Evolutionary conservation across 2,888 invertebrate genomes (phyloP).

Genomic region (Eupithecia abbreviata): DNA sequence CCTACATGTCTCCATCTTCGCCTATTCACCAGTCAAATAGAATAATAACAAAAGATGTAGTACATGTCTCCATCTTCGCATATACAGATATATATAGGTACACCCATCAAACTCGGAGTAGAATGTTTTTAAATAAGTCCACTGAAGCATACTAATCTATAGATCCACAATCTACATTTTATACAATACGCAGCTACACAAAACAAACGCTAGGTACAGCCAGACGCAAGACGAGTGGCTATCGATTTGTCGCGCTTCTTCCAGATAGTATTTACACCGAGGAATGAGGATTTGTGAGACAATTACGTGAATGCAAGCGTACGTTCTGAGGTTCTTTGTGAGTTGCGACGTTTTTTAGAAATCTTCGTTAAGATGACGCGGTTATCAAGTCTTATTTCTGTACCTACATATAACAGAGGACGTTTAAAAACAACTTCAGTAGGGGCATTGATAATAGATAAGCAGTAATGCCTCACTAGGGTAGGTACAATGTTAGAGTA

Average conservation of each 20-base stretch:
- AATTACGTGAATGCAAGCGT: constrained; percentile 8
- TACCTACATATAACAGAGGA: background rate
- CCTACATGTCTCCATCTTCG: background rate
- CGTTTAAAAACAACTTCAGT: background rate
- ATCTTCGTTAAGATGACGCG: background rate
- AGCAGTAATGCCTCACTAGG: too few species aligned
- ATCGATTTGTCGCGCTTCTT: constrained; percentile 47
- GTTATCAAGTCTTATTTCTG: background rate
- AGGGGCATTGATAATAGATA: too few species aligned
- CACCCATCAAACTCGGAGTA: too few species aligned
- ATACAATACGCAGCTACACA: constrained; percentile 23
- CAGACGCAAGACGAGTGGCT: constrained; percentile 36
- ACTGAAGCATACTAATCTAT: background rate
- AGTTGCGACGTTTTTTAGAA: background rate
- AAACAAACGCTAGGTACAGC: constrained; percentile 35
- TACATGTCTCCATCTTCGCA: too few species aligned
- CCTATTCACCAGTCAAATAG: background rate
- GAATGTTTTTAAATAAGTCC: background rate
- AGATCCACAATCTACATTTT: background rate
- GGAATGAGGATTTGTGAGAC: constrained; percentile 38
- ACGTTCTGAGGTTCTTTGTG: background rate
- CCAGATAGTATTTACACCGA: constrained; percentile 45
- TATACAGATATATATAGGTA: too few species aligned
- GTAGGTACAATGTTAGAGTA: background rate
- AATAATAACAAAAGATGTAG: too few species aligned